Evolutionary conservation across 1,140 invertebrate genomes (phyloP), one percentile per base, ranked within the genome.

Genomic region (Ooceraea biroi): DNA sequence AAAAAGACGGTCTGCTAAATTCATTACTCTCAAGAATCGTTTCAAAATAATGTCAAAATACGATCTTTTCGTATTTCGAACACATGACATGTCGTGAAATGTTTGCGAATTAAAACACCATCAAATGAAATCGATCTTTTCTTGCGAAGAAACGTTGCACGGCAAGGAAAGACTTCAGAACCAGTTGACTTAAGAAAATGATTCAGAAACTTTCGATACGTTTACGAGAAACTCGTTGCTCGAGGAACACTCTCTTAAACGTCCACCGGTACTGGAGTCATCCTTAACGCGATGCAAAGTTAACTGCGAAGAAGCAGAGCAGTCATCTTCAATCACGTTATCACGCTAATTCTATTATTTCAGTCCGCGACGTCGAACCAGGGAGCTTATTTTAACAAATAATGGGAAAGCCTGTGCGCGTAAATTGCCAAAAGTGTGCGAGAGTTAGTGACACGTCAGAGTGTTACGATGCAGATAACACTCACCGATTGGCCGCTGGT

Each of bases 391-490:
- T 80, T 46, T 36, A 71, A 71, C 46, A 1, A 22, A 71, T 71
- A 80, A 68, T 80, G 30, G 19, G n/a, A 69, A 46, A 78, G 11
- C 7, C n/a, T 66, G 76, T 7, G 36, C 36, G 36, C 36, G 36
- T 7, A 57, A 80, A 11, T 25, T 41, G 30, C 63, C n/a, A 80
- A 69, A 71, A 44, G 44, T 69, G 57, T 22, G 65, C 68, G 57
- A 57, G 69, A 80, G 69, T 80, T 27, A 58, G 12, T 58, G 65
- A 50, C 68, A 78, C 76, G 36, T 78, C 36, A 55, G 36, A 78
- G n/a, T 78, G 68, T 78, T 69, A 57, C 3, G 36, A 48, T 69
- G 48, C 63, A 55, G 55, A 87, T 87, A 87, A 87, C 66, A 87
- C 83, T 87, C 76, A 46, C 85, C 83, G 82, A 46, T 57, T 83